Conservation (phyloP, 2,888 invertebrate species). For the Lacanobia oleracea region DNA sequence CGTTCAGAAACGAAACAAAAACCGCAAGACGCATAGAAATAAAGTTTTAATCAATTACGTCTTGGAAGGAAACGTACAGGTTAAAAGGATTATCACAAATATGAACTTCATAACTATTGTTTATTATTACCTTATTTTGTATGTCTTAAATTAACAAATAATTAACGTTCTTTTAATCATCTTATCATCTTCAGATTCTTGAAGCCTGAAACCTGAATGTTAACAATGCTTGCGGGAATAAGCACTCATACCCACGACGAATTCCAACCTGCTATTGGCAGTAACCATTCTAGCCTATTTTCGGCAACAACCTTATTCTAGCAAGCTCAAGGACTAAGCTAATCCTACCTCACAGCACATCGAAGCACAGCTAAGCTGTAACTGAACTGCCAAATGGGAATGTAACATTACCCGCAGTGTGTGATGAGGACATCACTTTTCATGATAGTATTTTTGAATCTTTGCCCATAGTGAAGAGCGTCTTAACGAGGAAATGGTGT, state of each 20-base stretch:
- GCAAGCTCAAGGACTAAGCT: slow-evolving; percentile 7
- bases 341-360: slow-evolving; percentile 23
- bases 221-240: not conserved
- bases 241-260: not conserved
- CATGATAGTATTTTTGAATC: slow-evolving; percentile 8
- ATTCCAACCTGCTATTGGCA: not conserved
- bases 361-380: slow-evolving; percentile 14
- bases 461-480: slow-evolving; percentile 1
- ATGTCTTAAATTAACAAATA: no score
- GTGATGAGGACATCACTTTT: slow-evolving; percentile 1
- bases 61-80: no score
- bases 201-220: no score
- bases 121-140: no score
- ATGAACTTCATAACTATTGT: no score
- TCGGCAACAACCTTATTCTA: slow-evolving; percentile 8
- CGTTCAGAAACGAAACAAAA: no score
- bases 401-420: not conserved
- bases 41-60: no score
- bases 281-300: slow-evolving; percentile 18
- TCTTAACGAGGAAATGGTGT: not conserved
- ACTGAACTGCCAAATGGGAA: slow-evolving; percentile 11
- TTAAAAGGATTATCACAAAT: no score
- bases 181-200: no score
- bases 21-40: no score
- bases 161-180: no score